Base-by-base conservation (phyloP, 2,888 invertebrate species). In the Eristalinus aeneus region DNA sequence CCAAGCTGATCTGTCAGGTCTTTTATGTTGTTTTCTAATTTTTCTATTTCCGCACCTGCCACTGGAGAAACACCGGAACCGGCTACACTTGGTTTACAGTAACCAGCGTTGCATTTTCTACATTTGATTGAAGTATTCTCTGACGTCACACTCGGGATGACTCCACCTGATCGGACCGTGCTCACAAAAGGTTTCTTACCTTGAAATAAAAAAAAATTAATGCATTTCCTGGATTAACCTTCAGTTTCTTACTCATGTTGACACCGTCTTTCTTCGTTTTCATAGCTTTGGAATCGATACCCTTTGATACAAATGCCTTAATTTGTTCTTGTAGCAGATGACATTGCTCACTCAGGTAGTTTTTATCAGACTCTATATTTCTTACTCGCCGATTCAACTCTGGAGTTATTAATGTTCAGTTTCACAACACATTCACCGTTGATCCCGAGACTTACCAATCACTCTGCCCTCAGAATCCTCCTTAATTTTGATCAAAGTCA, bases 391-490 rank as follows among this genome's bases (percentile, higher is more conserved):
- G 92, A 87, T 93, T 93, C 8, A 94, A 91, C 84, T 94, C 95
- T 93, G 72, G 80, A 89, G 90, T 74, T 58, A 56, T 6, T 32
- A 3, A 46, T 20, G 65, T 9, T 10, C 82, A 75, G 46, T 23
- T 72, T 11, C 67, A 79, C 12, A 39, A 69, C 32, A 78, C 61
- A 27, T 31, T 34, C 10, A 54, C 12, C 0, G 16, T 10, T 1
- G 12, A 12, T 22, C 22, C 9, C 23, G 72, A 27, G 2, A 86
- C 79, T 88, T 91, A 94, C 94, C 94, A 91, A 92, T 93, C 90
- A 94, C 92, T 88, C 94, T 92, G 92, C 94, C 93, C 89, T 95
- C 93, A 92, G 94, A 93, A 88, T 94, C 94, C 90, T 97, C 96
- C 89, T 94, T 94, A 64, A 94, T 92, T 89, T 94, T 94, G 76